These are phyloP conservation scores for Hyles vespertilio DNA, from an alignment of 1,140 invertebrate species.

Conservation along the genomic window DNA sequence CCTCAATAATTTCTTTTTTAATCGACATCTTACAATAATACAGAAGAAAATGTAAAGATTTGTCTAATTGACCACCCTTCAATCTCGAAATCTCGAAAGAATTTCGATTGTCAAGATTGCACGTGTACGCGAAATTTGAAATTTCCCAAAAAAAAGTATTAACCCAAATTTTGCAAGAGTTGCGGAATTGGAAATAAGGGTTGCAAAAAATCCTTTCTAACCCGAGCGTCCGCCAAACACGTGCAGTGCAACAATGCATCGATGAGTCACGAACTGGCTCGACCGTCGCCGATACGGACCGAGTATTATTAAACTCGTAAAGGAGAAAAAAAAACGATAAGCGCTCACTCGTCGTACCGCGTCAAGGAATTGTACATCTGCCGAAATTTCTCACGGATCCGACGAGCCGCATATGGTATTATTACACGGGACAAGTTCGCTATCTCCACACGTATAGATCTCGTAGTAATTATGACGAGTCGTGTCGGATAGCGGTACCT, in stretches of 20 bases:
- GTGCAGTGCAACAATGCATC: constrained; percentile 65
- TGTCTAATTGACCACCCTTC: too few species aligned
- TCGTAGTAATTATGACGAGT: constrained; percentile 56
- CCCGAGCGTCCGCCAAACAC: constrained; percentile 65
- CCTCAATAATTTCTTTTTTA: too few species aligned
- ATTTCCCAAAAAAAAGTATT: constrained; percentile 28
- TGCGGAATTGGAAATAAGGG: constrained; percentile 70
- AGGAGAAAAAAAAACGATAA: constrained; percentile 62
- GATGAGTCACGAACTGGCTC: constrained; percentile 64
- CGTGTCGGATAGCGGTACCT: constrained; percentile 54
- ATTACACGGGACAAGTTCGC: constrained; percentile 56
- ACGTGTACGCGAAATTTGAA: constrained; percentile 51
- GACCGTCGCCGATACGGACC: constrained; percentile 44
- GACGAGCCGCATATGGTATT: constrained; percentile 58
- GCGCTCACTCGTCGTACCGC: constrained; percentile 59
- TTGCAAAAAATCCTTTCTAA: constrained; percentile 72
- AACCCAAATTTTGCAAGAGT: constrained; percentile 74
- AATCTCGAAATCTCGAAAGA: too few species aligned
- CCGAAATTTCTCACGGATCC: constrained; percentile 72
- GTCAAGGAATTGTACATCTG: constrained; percentile 74
- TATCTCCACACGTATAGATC: constrained; percentile 43
- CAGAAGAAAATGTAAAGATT: too few species aligned
- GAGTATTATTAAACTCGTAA: constrained; percentile 63
- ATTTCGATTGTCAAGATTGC: constrained; percentile 26
- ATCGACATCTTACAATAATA: too few species aligned